Evolutionary conservation across 2,888 invertebrate genomes (phyloP).

Genomic region (Athrips mouffetella): DNA sequence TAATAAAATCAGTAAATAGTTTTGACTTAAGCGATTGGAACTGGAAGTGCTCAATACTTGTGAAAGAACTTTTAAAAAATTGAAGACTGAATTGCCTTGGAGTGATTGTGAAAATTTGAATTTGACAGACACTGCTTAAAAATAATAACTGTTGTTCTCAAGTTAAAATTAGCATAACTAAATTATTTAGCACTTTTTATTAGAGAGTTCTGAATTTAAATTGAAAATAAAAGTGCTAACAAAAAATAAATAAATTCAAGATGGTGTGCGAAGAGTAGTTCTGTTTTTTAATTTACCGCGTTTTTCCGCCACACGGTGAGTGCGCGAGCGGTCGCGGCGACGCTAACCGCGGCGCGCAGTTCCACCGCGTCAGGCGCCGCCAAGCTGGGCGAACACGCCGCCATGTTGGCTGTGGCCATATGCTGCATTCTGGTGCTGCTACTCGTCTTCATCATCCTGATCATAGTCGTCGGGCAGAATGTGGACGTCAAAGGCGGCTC

Average conservation of each 20-base stretch:
- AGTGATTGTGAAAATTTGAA: slow-evolving; percentile 14
- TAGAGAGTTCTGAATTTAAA: not conserved
- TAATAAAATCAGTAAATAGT: no score
- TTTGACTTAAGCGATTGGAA: no score
- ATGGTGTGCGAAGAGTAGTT: not conserved
- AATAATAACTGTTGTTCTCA: not conserved
- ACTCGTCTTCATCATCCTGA: slow-evolving; percentile 89
- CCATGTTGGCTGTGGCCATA: slow-evolving; percentile 90
- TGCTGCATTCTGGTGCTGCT: slow-evolving; percentile 89
- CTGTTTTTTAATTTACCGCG: not conserved
- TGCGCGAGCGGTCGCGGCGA: slow-evolving; percentile 51
- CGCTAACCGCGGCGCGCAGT: slow-evolving; percentile 52
- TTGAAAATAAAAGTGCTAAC: not conserved
- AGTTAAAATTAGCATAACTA: no score
- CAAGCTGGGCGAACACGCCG: slow-evolving; percentile 77
- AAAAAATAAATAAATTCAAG: not conserved
- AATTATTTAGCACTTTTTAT: no score
- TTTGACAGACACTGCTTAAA: not conserved
- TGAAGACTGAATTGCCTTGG: slow-evolving; percentile 20
- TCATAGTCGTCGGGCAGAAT: slow-evolving; percentile 88
- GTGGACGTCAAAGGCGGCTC: slow-evolving; percentile 81
- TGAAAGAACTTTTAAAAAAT: slow-evolving; percentile 11
- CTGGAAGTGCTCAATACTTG: slow-evolving; percentile 17
- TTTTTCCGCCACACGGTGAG: slow-evolving; percentile 38
- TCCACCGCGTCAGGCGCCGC: slow-evolving; percentile 57